Base-by-base conservation (phyloP, 1,140 invertebrate genomes). In the Drosophila ficusphila region DNA sequence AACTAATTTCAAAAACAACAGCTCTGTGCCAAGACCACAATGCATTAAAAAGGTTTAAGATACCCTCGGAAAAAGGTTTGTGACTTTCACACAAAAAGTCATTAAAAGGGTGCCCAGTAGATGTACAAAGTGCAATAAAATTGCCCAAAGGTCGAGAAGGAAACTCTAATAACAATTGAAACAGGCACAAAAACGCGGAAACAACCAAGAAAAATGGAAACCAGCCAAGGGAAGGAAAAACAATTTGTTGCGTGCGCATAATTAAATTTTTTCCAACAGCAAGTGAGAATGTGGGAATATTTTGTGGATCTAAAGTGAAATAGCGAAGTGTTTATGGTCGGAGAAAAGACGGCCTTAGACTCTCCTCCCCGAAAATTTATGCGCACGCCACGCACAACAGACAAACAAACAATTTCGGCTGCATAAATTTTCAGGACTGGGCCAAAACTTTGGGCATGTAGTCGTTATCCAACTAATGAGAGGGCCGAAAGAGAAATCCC, bases 161-260 rank as follows among this genome's bases (percentile, higher is more conserved):
- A 38, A 49, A 38, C 47, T 49, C 21, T 34, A 14, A 48, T 34
- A 25, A 16, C 25, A 65, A 49, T 38, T 44, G 18, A 8, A 11
- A 23, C n/a, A 12, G 31, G 61, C 47, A 60, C 46, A 60, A 23
- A 18, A 29, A 29, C n/a, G 5, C 29, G 4, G 25, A 23, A 46
- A 56, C 57, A 62, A 47, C 46, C 23, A 34, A 8, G 16, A 64
- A 74, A 69, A 44, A 39, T 25, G 34, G 38, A 25, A 73, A 62
- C 51, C 27, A 23, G 44, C 60, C 51, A 46, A 48, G 16, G 14
- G 57, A 68, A 46, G 54, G 46, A 79, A 69, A 58, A 53, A 12
- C 78, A 85, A 71, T 75, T 71, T 73, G 70, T 73, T 76, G 69
- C 78, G 57, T 62, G 54, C 61, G 81, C 72, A 85, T 85, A 85